Evolutionary conservation across 2,113 vertebrate genomes (phyloP).

Genomic region (Ahaetulla prasina): DNA sequence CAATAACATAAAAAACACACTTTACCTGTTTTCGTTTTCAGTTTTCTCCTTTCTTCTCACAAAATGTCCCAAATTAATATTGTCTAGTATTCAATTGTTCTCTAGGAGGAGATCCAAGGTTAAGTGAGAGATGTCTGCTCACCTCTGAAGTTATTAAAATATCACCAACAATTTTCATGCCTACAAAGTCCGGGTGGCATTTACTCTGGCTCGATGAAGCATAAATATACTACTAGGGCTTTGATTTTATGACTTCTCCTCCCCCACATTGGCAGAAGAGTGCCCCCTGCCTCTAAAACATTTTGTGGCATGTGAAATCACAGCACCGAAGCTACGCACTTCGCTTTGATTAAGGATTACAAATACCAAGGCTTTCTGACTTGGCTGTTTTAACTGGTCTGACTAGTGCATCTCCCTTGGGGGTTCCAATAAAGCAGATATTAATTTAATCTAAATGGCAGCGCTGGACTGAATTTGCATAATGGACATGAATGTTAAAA

Average conservation of each 20-base stretch:
- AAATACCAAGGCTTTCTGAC: background rate
- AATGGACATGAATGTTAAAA: background rate
- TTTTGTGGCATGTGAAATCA: background rate
- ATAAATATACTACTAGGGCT: background rate
- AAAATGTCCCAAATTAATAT: background rate
- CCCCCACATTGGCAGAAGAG: background rate
- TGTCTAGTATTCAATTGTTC: background rate
- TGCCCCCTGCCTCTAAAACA: background rate
- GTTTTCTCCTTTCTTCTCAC: background rate
- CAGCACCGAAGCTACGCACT: background rate
- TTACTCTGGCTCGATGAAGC: background rate
- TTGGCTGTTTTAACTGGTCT: background rate
- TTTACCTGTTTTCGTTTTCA: background rate
- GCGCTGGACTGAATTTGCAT: background rate
- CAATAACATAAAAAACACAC: background rate
- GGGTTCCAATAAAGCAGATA: background rate
- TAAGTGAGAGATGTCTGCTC: background rate
- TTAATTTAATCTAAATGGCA: slow-evolving; percentile 14
- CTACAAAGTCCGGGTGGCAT: background rate
- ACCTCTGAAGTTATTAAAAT: background rate
- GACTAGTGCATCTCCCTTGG: background rate
- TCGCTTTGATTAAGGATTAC: slow-evolving; percentile 11
- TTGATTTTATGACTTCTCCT: background rate
- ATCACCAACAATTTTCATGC: background rate
- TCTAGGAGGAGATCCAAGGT: background rate